Conservation (phyloP, 2,888 invertebrate species). For the Mystacides longicornis region DNA sequence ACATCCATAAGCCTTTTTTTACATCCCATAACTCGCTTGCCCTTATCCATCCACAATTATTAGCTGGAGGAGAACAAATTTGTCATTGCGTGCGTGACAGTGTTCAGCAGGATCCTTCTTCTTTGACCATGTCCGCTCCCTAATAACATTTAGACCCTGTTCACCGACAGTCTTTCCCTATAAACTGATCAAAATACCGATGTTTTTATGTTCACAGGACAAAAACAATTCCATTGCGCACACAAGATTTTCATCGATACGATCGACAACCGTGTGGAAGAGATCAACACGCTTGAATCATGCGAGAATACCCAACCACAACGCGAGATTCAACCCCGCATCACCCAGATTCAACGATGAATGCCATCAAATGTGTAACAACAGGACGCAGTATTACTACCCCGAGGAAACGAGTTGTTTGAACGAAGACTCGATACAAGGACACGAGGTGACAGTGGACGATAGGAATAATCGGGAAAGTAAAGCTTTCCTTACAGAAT, state of each 20-base stretch:
- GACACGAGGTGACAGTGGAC: neutral
- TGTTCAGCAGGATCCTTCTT: too few relatives aligned
- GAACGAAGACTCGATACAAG: too few relatives aligned
- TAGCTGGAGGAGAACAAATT: too few relatives aligned
- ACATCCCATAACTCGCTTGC: too few relatives aligned
- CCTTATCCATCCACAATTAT: too few relatives aligned
- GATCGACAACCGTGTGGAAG: conserved; percentile 19
- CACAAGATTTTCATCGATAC: conserved; percentile 21
- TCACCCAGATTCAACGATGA: neutral
- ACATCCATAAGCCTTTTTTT: too few relatives aligned
- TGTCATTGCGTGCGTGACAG: too few relatives aligned
- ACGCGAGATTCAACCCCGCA: neutral
- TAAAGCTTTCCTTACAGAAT: neutral
- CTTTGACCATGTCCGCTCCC: too few relatives aligned
- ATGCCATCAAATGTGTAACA: neutral
- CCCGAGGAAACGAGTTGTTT: neutral
- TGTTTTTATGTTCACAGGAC: conserved; percentile 18
- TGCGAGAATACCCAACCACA: neutral
- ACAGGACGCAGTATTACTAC: neutral
- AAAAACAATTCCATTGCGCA: conserved; percentile 22
- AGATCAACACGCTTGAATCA: conserved; percentile 11
- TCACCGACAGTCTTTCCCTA: too few relatives aligned
- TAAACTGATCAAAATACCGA: too few relatives aligned
- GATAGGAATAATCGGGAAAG: neutral
- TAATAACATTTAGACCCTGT: too few relatives aligned